These are phyloP conservation scores for Etheostoma spectabile DNA, from an alignment of 2,113 vertebrate species.

Conservation along the genomic window DNA sequence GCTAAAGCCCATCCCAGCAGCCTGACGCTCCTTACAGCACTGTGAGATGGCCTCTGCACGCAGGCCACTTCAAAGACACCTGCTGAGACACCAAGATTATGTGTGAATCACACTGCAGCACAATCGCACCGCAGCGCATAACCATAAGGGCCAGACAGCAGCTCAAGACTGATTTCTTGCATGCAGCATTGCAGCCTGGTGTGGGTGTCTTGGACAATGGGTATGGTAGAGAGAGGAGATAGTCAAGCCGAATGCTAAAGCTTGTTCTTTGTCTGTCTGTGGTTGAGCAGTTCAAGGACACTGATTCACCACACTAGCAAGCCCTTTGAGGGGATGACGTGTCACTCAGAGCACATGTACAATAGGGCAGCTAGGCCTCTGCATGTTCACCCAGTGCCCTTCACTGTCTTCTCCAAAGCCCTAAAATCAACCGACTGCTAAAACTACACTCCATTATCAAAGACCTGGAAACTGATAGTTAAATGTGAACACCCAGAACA, in stretches of 20 bases:
- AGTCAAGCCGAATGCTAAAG: constrained; percentile 60
- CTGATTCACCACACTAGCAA: constrained; percentile 78
- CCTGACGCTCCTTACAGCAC: constrained; percentile 58
- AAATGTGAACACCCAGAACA: constrained; percentile 53
- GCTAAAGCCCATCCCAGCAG: constrained; percentile 76
- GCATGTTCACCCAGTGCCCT: constrained; percentile 72
- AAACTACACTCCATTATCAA: constrained; percentile 43
- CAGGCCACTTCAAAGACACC: constrained; percentile 79
- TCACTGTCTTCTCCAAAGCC: constrained; percentile 62
- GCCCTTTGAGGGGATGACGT: constrained; percentile 79
- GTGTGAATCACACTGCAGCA: constrained; percentile 55
- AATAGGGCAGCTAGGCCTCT: constrained; percentile 64
- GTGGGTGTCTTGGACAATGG: constrained; percentile 53
- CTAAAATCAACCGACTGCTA: constrained; percentile 38
- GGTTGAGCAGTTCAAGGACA: constrained; percentile 83
- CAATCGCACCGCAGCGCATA: constrained; percentile 35
- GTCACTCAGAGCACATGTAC: constrained; percentile 79
- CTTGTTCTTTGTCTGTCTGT: constrained; percentile 75
- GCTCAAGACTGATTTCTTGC: constrained; percentile 41
- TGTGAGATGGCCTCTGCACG: constrained; percentile 64
- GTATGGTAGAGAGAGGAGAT: constrained; percentile 50
- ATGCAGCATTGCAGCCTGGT: constrained; percentile 23
- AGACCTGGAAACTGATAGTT: constrained; percentile 40
- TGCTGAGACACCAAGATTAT: constrained; percentile 73
- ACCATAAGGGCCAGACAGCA: constrained; percentile 28